Percentiles rank a stretch among this genome's conserved stretches.
phyloP scores from a whole-genome alignment of 2,888 invertebrate genomes.

The Phlogophora meticulosa region DNA sequence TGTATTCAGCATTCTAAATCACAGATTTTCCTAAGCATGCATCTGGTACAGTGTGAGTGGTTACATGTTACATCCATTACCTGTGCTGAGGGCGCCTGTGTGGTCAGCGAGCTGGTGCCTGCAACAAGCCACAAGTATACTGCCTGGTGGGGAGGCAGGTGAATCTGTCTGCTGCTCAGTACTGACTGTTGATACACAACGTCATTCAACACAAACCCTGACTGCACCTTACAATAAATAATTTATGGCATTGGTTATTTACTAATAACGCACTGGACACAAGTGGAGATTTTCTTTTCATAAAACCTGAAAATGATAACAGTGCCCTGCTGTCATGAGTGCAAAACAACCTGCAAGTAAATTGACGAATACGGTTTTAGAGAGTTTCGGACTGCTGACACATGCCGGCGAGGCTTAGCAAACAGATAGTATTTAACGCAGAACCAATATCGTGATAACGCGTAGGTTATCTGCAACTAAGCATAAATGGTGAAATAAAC shows the following conservation, averaged over 20 bases:
- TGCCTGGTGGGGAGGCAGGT: too few species aligned
- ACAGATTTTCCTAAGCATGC: not conserved
- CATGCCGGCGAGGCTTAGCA: not conserved
- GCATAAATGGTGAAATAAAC: conserved; percentile 12
- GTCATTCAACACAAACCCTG: not conserved
- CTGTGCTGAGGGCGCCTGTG: conserved; percentile 54
- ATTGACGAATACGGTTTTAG: not conserved
- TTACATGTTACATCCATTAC: conserved; percentile 25
- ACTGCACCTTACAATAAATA: not conserved
- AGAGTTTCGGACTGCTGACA: not conserved
- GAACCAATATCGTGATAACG: not conserved
- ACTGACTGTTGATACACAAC: not conserved
- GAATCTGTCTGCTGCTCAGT: not conserved
- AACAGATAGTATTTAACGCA: not conserved
- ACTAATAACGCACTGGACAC: not conserved
- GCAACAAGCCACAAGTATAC: conserved; percentile 46
- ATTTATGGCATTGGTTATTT: not conserved
- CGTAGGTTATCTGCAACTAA: conserved; percentile 19
- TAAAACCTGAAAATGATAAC: not conserved
- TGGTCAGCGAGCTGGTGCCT: conserved; percentile 62
- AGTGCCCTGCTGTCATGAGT: too few species aligned
- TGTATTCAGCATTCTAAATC: too few species aligned
- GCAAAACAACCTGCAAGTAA: not conserved
- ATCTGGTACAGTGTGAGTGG: not conserved
- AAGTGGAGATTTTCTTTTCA: not conserved